Evolutionary conservation across 2,888 invertebrate species (phyloP), one percentile per base, ranked within the genome.

Genomic region (Boloria euphrosyne): DNA sequence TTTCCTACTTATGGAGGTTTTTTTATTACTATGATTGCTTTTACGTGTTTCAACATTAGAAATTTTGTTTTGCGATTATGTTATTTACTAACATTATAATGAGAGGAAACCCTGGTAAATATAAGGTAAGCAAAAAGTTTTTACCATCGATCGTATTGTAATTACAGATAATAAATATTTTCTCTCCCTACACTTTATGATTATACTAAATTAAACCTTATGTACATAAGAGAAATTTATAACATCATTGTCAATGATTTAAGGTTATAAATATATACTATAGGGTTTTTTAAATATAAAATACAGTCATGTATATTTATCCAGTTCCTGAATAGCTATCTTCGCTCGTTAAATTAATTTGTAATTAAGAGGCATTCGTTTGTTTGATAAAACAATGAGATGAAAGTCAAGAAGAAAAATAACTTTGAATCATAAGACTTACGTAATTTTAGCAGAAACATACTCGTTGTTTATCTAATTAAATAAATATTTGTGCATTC

Each of bases 51-150:
- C 46, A 27, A 46, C 16, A 14, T 57, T n/a, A n/a, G n/a, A 44
- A n/a, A 43, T 6, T 46, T 57, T n/a, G 46, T 46, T 57, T 57
- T 22, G 17, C 18, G n/a, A 53, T 53, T 7, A 47, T n/a, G n/a
- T n/a, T n/a, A n/a, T 22, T 22, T 47, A 58, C 16, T 16, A 31
- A 16, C 31, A 16, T 49, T 49, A 49, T 49, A 31, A 47, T 49
- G 16, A 27, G 17, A 49, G 16, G 38, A 59, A 50, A 59, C 59
- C 38, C 16, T 50, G 13, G 46, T n/a, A 17, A 49, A 50, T 46
- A n/a, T 59, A 50, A 59, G 59, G 49, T 59, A 59, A 59, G 59
- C 10, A 2, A 49, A 49, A 31, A 27, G 31, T 18, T 27, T 59
- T 49, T 17, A 50, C 4, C 13, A 31, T 49, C 14, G 7, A 59